Evolutionary conservation across 92 coral and sea anemone genomes (phyloP), one percentile per base, ranked within the genome.

Genomic region (Porites divaricata): DNA sequence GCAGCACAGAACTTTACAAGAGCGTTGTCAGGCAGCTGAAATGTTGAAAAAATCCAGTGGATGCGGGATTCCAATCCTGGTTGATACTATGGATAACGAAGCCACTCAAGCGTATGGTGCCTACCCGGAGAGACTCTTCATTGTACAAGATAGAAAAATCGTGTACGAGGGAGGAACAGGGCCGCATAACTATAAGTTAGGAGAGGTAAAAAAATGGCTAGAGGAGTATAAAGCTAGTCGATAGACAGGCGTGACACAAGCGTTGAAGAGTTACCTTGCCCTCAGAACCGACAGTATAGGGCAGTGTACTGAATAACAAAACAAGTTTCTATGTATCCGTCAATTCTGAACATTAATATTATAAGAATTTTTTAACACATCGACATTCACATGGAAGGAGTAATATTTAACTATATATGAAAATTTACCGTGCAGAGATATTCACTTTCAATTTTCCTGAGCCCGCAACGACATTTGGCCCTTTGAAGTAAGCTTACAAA

Each of bases 151-250:
- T 28, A 93, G 93, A 48, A 25, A 72, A 62, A 77, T 96, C 56
- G 88, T 77, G 21, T 96, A 90, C 63, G 84, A 79, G 26, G 98
- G 98, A 14, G 98, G 98, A 12, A 71, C 91, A 63, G 98, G 98
- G 1, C 98, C 98, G 7, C 57, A 85, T 62, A 81, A 90, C 19
- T 96, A 88, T 78, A 70, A 50, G n/a, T 35, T 90, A 21, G 79
- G 82, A 17, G 98, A 90, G 63, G 95, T 96, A 41, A 53, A 58
- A 51, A 26, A 10, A 5, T 92, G 98, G 98, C 86, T 96, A 23
- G 84, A 70, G 63, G 28, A 16, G 50, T 88, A 73, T 56, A 76
- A 65, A 12, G 75, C n/a, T 53, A 74, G 65, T 8, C 45, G 21
- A 3, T 67, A 87, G 68, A 81, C 11, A 1, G 84, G n/a, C 26